phyloP scores from a whole-genome alignment of 2,797 vertebrate species.

The Meriones psammophilus region DNA sequence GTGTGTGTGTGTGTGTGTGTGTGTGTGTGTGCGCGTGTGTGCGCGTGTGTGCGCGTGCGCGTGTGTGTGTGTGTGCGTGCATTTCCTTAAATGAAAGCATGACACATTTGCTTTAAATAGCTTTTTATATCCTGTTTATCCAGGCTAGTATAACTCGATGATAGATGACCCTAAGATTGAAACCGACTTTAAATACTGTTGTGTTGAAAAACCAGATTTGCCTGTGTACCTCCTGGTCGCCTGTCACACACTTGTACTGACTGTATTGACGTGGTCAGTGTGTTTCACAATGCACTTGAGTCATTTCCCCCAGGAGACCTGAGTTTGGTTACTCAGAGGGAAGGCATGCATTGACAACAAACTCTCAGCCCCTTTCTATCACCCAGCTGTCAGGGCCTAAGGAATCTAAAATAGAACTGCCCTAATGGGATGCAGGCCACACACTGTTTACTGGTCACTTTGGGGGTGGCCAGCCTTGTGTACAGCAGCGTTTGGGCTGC shows the following conservation, averaged over 20 bases:
- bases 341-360: constrained; percentile 92
- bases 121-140: constrained; percentile 85
- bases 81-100: constrained; percentile 88
- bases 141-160: constrained; percentile 81
- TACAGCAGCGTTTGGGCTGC: neutral
- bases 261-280: constrained; percentile 86
- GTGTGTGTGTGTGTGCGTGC: constrained; percentile 54
- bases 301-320: constrained; percentile 88
- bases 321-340: constrained; percentile 91
- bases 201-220: constrained; percentile 85
- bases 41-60: too few species aligned
- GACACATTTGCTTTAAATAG: constrained; percentile 90
- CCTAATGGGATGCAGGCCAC: constrained; percentile 88
- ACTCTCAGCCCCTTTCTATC: constrained; percentile 93
- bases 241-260: constrained; percentile 67
- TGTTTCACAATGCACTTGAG: constrained; percentile 88
- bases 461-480: constrained; percentile 76
- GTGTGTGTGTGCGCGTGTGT: neutral
- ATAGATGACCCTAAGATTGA: constrained; percentile 86
- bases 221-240: constrained; percentile 70
- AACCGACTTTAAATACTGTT: constrained; percentile 86
- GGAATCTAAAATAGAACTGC: constrained; percentile 94
- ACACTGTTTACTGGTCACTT: constrained; percentile 91
- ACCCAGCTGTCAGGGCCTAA: constrained; percentile 92
- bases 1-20: constrained; percentile 17